Evolutionary conservation across 2,888 invertebrate genomes (phyloP), one percentile per base, ranked within the genome.

Genomic region (Aphelenchoides bicaudatus): DNA sequence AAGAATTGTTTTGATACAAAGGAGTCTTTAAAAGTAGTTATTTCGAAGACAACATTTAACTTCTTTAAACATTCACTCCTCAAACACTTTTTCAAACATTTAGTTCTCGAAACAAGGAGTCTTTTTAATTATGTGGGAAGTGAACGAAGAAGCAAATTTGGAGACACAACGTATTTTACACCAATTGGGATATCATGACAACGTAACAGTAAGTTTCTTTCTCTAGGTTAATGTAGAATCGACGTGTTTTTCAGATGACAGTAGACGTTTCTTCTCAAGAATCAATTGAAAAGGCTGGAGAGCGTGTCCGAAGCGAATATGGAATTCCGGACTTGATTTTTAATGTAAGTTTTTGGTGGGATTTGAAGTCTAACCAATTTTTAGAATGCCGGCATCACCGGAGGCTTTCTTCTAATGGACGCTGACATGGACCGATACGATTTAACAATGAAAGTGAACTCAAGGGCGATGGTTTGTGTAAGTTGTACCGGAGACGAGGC

Each of bases 351-450:
- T n/a, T n/a, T n/a, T n/a, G n/a, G n/a, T n/a, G n/a, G n/a, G n/a
- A n/a, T n/a, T n/a, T n/a, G n/a, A n/a, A n/a, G n/a, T n/a, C n/a
- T n/a, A n/a, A n/a, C n/a, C n/a, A n/a, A n/a, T n/a, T 85, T 93
- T 60, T 92, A 92, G 83, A 93, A 92, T 79, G 92, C 92, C 13
- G 92, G 92, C n/a, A 86, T 91, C 50, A 89, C 88, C 10, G 87
- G 86, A 3, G 90, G 90, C 0, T 85, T 85, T 67, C 85, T 86
- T 65, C 84, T 92, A 39, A 81, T 91, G 67, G 88, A 91, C 56
- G 88, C 88, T 1, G 87, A 88, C 0, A 90, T 91, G 79, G 85
- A 89, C 66, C 84, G 89, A 63, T 88, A 92, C 67, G 87, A 88
- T 78, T 86, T 87, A 68, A 90, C 91, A 0, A 88, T 93, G 80